Conservation (phyloP, 2,797 vertebrate species). For the Epinephelus awoara region DNA sequence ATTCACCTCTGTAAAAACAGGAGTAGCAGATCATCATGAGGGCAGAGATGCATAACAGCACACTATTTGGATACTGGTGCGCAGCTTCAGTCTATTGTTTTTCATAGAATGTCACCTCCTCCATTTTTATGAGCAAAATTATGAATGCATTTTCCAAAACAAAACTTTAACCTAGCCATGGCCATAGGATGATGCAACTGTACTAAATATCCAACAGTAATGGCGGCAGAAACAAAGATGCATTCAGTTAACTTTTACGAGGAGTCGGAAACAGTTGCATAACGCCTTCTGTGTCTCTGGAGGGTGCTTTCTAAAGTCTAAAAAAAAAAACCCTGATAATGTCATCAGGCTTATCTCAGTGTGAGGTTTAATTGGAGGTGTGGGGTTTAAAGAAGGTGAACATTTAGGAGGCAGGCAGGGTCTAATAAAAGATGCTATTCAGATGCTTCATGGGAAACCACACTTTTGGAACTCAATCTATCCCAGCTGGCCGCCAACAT, state of each 20-base stretch:
- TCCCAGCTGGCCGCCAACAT: no score
- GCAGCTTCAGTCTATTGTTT: slow-evolving; percentile 23
- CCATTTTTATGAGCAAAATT: slow-evolving; percentile 29
- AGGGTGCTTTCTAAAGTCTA: background rate
- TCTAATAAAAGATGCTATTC: slow-evolving; percentile 8
- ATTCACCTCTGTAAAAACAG: slow-evolving; percentile 41
- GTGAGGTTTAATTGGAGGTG: background rate
- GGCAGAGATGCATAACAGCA: slow-evolving; percentile 27
- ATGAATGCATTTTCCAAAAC: slow-evolving; percentile 9
- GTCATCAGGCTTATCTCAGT: background rate
- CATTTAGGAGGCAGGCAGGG: background rate
- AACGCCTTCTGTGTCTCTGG: background rate
- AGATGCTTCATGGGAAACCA: background rate
- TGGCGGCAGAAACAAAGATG: background rate
- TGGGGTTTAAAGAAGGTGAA: background rate
- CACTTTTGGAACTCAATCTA: background rate
- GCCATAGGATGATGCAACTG: slow-evolving; percentile 21
- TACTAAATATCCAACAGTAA: background rate
- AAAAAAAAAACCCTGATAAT: background rate
- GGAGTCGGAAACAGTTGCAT: background rate
- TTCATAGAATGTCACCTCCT: slow-evolving; percentile 24
- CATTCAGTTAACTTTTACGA: background rate
- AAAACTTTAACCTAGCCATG: background rate
- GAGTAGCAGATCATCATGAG: slow-evolving; percentile 21
- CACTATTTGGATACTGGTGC: slow-evolving; percentile 35